Evolutionary conservation across 2,888 invertebrate species (phyloP).

Genomic region (Andrena haemorrhoa): DNA sequence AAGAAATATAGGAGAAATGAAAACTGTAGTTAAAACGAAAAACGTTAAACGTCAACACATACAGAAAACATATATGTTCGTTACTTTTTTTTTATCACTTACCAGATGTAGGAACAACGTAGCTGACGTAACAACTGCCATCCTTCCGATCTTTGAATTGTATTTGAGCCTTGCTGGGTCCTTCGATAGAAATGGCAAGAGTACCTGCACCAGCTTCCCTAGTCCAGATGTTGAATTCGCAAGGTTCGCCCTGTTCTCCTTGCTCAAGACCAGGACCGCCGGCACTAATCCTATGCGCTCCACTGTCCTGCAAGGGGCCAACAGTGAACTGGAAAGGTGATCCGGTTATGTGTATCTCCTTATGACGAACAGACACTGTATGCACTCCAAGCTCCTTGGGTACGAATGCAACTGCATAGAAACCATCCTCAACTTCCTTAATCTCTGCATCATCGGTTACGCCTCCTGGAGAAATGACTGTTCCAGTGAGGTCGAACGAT

Average conservation of each 20-base stretch:
- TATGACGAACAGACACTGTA: slow-evolving; percentile 98
- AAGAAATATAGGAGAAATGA: too few species aligned
- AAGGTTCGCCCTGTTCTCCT: slow-evolving; percentile 93
- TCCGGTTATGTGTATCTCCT: slow-evolving; percentile 98
- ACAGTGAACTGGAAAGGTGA: slow-evolving; percentile 99
- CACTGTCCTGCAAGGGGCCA: slow-evolving; percentile 96
- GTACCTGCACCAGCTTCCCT: slow-evolving; percentile 99
- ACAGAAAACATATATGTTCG: not conserved
- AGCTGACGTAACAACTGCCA: slow-evolving; percentile 98
- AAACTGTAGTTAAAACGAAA: too few species aligned
- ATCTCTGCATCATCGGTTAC: slow-evolving; percentile 98
- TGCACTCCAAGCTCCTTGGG: slow-evolving; percentile 98
- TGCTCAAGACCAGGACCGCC: slow-evolving; percentile 97
- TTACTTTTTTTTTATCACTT: slow-evolving; percentile 76
- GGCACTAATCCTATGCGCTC: slow-evolving; percentile 98
- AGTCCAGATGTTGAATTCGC: slow-evolving; percentile 99
- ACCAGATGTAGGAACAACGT: slow-evolving; percentile 97
- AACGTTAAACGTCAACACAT: too few species aligned
- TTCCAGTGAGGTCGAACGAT: slow-evolving; percentile 96
- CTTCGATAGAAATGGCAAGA: slow-evolving; percentile 98
- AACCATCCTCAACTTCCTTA: slow-evolving; percentile 95
- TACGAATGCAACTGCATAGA: slow-evolving; percentile 97
- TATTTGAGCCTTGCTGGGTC: slow-evolving; percentile 98
- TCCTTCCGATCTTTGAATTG: slow-evolving; percentile 99
- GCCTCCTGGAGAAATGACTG: slow-evolving; percentile 97